Evolutionary conservation across 2,113 vertebrate genomes (phyloP), one percentile per base, ranked within the genome.

Genomic region (Proterorhinus semilunaris): DNA sequence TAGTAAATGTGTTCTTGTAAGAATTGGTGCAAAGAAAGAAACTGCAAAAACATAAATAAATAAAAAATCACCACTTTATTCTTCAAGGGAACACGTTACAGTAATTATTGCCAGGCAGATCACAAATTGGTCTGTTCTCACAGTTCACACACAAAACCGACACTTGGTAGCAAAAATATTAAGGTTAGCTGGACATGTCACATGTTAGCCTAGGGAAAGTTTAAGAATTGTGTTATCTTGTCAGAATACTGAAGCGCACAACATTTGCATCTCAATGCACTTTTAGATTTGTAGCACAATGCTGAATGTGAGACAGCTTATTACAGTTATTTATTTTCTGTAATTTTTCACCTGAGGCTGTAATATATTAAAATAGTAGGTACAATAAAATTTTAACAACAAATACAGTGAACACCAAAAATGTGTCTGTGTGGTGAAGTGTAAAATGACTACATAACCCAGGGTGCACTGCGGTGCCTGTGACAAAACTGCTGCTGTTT

Each of bases 281-380:
- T 91, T 91, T 89, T 83, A 62, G 21, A 80, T 68, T 62, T 85
- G 81, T 88, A 89, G 81, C 86, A 80, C 70, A 63, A 72, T 74
- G 75, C 65, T 27, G 64, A 81, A 73, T 65, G 61, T 74, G 68
- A 83, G 71, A 81, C 44, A 53, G 78, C 78, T 73, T 67, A 54
- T 80, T 70, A 51, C 11, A 43, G 42, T 57, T 67, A 27, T 68
- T 63, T 70, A 66, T 77, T 81, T 80, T 65, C 72, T 66, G 44
- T 47, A 68, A 67, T 47, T 51, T 13, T 76, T 74, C 72, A 87
- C 45, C 48, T 45, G 1, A 58, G 66, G 15, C 62, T 55, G 61
- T 59, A 44, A 5, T 4, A 47, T 36, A 36, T 36, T 36, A 5
- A 36, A 36, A 36, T 85, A 55, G 73, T 57, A 81, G 76, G 76